Percentiles rank a stretch among this genome's conserved stretches.
Conservation (phyloP, 2,888 invertebrate species). For the Caenorhabditis japonica region DNA sequence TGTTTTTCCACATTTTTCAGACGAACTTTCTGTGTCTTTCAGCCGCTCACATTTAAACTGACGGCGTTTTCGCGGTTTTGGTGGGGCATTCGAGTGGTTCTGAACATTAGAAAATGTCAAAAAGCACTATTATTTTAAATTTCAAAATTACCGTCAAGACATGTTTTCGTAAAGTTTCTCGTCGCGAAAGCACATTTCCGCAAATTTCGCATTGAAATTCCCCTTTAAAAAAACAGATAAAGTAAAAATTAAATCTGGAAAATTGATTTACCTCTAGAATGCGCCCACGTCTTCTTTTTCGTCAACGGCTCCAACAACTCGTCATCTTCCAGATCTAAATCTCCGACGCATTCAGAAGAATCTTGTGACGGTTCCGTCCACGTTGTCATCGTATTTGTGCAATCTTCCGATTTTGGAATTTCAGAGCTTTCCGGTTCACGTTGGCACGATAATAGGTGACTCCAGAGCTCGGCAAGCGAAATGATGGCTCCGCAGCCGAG, state of each 20-base stretch:
- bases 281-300: too few relatives aligned
- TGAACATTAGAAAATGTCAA: too few relatives aligned
- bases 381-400: conserved; percentile 20
- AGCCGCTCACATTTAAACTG: conserved; percentile 27
- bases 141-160: not conserved
- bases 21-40: too few relatives aligned
- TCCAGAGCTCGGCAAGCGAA: not conserved
- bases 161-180: conserved; percentile 21
- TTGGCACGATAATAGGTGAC: conserved; percentile 1
- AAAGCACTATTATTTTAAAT: conserved; percentile 8
- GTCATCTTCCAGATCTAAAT: not conserved
- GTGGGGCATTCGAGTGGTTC: too few relatives aligned
- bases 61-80: too few relatives aligned
- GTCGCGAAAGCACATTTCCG: not conserved
- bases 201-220: conserved; percentile 23
- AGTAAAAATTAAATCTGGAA: too few relatives aligned
- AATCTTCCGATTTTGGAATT: too few relatives aligned
- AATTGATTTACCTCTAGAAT: not conserved
- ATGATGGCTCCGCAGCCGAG: conserved; percentile 15
- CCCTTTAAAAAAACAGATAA: not conserved
- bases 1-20: conserved; percentile 52
- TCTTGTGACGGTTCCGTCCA: not conserved
- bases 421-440: too few relatives aligned
- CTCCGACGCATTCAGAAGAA: not conserved
- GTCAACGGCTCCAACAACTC: too few relatives aligned